Evolutionary conservation across 2,797 vertebrate species (phyloP).

Genomic region (Uromys caudimaculatus): DNA sequence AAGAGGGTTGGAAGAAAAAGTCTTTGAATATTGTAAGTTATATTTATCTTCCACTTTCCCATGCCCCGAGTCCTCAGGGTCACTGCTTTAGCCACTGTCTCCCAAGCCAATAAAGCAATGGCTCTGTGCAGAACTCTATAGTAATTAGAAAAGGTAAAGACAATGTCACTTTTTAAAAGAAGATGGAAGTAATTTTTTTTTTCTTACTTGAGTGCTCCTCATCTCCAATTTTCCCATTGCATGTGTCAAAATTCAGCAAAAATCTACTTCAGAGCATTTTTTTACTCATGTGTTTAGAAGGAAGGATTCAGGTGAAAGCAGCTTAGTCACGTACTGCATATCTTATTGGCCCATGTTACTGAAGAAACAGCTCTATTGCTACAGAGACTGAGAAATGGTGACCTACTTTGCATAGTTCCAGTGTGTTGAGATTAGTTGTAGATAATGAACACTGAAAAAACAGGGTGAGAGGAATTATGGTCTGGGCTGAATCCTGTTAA

Average conservation of each 20-base stretch:
- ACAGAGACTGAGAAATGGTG: neutral
- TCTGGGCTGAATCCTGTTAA: neutral
- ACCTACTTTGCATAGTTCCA: neutral
- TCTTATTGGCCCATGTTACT: slow-evolving; percentile 31
- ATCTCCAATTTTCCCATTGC: neutral
- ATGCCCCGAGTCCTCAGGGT: neutral
- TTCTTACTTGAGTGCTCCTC: neutral
- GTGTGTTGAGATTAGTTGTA: neutral
- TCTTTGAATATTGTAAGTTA: neutral
- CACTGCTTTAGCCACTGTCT: neutral
- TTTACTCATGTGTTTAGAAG: neutral
- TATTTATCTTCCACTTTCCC: neutral
- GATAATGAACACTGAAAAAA: slow-evolving; percentile 24
- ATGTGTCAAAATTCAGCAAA: slow-evolving; percentile 39
- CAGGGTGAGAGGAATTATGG: neutral
- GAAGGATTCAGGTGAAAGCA: neutral
- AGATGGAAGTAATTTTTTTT: slow-evolving; percentile 20
- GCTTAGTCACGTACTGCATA: neutral
- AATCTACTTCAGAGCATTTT: slow-evolving; percentile 53
- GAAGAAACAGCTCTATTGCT: neutral
- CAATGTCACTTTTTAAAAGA: slow-evolving; percentile 23
- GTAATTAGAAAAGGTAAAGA: slow-evolving; percentile 34
- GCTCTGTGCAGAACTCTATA: slow-evolving; percentile 40
- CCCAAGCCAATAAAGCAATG: slow-evolving; percentile 37
- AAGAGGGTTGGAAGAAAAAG: neutral